Evolutionary conservation across 2,888 invertebrate genomes (phyloP).

Genomic region (Odontomyia ornata): DNA sequence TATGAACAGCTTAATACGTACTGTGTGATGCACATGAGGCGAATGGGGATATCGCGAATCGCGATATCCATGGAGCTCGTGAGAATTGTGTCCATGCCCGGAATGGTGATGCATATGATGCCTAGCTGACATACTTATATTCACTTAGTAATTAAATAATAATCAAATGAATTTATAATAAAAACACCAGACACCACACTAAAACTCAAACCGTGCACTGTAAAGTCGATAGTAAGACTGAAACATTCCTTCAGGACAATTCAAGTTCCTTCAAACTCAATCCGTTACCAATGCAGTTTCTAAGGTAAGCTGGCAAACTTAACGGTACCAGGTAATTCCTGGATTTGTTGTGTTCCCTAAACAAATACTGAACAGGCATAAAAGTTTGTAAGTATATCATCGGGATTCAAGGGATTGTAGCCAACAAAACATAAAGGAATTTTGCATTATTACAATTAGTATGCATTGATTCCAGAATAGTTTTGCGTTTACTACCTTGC

Average conservation of each 20-base stretch:
- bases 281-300: background rate
- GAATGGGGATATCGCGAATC: slow-evolving; percentile 52
- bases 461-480: background rate
- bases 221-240: slow-evolving; percentile 5
- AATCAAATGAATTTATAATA: background rate
- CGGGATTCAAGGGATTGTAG: slow-evolving; percentile 11
- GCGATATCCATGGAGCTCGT: slow-evolving; percentile 17
- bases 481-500: background rate
- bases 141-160: background rate
- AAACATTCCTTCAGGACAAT: slow-evolving; percentile 27
- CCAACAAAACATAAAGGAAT: slow-evolving; percentile 6
- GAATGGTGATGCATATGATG: slow-evolving; percentile 57
- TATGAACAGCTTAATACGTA: slow-evolving; percentile 52
- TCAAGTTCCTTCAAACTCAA: background rate
- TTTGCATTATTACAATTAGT: slow-evolving; percentile 9
- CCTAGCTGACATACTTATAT: slow-evolving; percentile 53
- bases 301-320: background rate
- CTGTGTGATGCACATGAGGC: slow-evolving; percentile 60
- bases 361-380: background rate
- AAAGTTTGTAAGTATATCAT: background rate
- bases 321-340: slow-evolving; percentile 34
- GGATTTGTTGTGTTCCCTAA: slow-evolving; percentile 8
- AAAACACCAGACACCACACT: background rate
- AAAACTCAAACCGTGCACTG: background rate
- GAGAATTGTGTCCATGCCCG: slow-evolving; percentile 35